Percentiles rank a stretch among this genome's conserved stretches.
phyloP scores from a whole-genome alignment of 2,113 vertebrate species.

The Megaceryle maxima region DNA sequence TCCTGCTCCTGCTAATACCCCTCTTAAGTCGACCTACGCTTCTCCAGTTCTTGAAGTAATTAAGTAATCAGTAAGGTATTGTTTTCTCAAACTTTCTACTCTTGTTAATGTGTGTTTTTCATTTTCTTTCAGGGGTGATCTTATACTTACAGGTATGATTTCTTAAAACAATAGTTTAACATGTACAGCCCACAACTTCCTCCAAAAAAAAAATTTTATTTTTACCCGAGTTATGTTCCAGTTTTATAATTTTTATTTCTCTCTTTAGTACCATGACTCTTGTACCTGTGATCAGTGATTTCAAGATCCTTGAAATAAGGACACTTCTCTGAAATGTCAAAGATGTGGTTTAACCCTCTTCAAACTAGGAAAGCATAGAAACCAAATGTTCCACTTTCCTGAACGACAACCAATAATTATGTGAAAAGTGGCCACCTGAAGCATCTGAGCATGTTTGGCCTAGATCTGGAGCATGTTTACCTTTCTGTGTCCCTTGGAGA shows the following conservation, averaged over 20 bases:
- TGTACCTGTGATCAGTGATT: accelerated
- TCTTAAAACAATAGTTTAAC: background rate
- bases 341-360: background rate
- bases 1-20: background rate
- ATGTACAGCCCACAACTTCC: background rate
- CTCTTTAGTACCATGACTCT: background rate
- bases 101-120: background rate
- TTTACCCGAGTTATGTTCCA: background rate
- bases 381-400: background rate
- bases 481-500: background rate
- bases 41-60: background rate
- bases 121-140: background rate
- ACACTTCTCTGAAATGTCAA: background rate
- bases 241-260: background rate
- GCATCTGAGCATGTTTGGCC: accelerated
- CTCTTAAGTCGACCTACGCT: background rate
- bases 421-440: background rate
- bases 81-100: background rate
- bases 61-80: background rate
- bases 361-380: background rate
- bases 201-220: background rate
- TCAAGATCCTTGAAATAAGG: background rate
- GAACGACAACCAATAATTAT: background rate
- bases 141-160: background rate
- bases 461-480: background rate